Conservation (phyloP, 2,113 vertebrate species). For the Psilopsiagon aymara region DNA sequence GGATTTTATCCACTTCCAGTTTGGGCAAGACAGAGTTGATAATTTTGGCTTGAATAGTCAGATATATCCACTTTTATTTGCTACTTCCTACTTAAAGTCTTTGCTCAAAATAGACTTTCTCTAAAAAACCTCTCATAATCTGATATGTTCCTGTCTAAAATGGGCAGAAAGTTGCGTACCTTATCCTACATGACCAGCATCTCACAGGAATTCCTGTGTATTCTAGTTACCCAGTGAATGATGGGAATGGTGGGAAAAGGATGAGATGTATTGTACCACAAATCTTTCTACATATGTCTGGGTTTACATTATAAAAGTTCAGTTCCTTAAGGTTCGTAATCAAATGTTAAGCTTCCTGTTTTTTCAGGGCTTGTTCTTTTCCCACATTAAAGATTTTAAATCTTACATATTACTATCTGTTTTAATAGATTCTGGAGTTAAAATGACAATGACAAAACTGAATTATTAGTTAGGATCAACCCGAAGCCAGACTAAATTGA, state of each 20-base stretch:
- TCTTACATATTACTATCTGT: neutral
- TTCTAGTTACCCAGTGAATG: neutral
- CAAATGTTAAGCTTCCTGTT: neutral
- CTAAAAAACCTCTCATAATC: accelerated
- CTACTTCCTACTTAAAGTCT: neutral
- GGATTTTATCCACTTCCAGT: neutral
- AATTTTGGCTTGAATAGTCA: neutral
- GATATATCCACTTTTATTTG: neutral
- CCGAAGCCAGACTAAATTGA: neutral
- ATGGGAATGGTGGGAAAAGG: neutral
- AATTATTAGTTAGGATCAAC: neutral
- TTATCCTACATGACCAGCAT: neutral
- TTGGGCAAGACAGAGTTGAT: neutral
- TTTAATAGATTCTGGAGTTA: neutral
- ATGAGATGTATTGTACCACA: neutral
- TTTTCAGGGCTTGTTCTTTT: neutral
- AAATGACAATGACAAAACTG: neutral
- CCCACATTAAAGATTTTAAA: neutral
- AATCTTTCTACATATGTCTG: neutral
- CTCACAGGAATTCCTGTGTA: neutral
- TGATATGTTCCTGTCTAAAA: neutral
- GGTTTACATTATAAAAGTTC: neutral
- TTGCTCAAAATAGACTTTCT: neutral
- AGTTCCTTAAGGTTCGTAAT: neutral
- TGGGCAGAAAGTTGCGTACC: neutral